Evolutionary conservation across 2,797 vertebrate genomes (phyloP), one percentile per base, ranked within the genome.

Genomic region (Syndactyla subalaris): DNA sequence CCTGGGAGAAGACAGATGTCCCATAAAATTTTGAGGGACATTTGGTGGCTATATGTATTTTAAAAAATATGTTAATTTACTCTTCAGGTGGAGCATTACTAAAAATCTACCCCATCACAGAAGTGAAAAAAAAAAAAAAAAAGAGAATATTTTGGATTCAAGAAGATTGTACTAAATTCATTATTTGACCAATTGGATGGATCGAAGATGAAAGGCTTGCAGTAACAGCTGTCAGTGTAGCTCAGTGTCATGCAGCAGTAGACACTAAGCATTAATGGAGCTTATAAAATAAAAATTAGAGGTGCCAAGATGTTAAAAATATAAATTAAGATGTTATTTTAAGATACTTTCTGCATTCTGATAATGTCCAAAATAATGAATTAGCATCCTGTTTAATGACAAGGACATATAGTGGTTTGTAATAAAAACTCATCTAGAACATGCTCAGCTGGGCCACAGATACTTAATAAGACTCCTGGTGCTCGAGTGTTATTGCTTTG

Each of bases 221-320:
- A 84, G 79, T 34, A 62, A 65, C 38, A 84, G 74, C 57, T 52
- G 67, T 30, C 24, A 36, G 24, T 76, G 23, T 71, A 49, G n/a
- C 65, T 39, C 30, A 43, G 26, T 54, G 49, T 51, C 79, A 32
- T 15, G 62, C 39, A 85, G 49, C 76, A 87, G 23, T 43, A 88
- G 84, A 79, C 57, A 92, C 92, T 57, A 58, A 81, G 32, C 71
- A 85, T 85, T 94, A 85, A 72, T 87, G 63, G 26, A 75, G 23
- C 93, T 96, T 93, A 88, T 92, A 73, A 93, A 85, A 94, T 92
- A 96, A 94, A 82, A 85, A 93, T 76, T 59, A 41, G 86, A 90
- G 15, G 18, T 85, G 17, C 62, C 68, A 91, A 68, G 85, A 63
- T 68, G 75, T 76, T 88, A 85, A 87, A 90, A 88, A 75, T 89